Evolutionary conservation across 2,113 vertebrate species (phyloP).

Genomic region (Fregetta grallaria): DNA sequence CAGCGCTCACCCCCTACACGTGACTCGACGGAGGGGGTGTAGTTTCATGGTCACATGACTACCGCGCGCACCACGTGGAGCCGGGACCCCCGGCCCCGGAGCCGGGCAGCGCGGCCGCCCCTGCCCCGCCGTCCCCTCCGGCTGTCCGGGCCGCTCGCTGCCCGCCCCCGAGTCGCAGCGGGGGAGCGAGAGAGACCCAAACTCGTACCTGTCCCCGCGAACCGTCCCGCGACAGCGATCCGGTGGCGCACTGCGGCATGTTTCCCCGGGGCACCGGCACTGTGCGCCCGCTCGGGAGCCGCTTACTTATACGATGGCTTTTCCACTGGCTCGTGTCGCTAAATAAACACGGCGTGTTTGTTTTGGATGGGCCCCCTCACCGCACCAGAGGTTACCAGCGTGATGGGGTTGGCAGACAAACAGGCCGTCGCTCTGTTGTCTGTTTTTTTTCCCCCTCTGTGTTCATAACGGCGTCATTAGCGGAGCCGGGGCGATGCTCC

Average conservation of each 20-base stretch:
- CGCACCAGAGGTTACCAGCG: background rate
- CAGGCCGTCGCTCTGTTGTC: background rate
- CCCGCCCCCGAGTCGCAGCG: background rate
- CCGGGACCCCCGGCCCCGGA: no score
- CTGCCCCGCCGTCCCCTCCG: no score
- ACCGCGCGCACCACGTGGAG: background rate
- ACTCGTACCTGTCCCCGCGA: background rate
- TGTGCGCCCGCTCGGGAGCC: background rate
- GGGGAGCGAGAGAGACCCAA: background rate
- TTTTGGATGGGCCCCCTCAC: background rate
- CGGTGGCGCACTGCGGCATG: background rate
- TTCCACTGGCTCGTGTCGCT: background rate
- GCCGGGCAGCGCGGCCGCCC: accelerated
- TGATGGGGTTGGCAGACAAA: background rate
- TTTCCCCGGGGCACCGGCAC: accelerated
- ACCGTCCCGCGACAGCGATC: background rate
- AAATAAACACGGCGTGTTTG: background rate
- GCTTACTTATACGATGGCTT: background rate
- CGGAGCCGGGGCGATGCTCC: background rate
- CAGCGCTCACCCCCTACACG: accelerated
- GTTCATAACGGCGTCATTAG: background rate
- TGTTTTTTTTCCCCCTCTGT: background rate
- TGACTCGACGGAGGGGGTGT: accelerated
- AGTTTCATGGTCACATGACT: accelerated
- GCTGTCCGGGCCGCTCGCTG: accelerated